Conservation (phyloP, 2,113 vertebrate species). For the Ictalurus furcatus region DNA sequence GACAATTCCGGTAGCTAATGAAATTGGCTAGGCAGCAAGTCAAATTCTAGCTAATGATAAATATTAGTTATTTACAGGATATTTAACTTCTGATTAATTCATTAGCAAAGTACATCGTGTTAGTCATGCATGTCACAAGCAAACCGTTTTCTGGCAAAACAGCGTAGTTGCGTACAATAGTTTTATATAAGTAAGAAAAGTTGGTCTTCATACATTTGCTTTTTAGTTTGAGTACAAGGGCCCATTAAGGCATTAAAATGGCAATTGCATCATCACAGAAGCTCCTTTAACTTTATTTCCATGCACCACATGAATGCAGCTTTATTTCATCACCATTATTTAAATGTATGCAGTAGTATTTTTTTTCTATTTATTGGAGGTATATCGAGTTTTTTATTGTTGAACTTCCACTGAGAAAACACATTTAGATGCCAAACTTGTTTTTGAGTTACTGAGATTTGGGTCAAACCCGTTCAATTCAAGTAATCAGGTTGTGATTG, state of each 20-base stretch:
- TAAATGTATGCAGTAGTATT: neutral
- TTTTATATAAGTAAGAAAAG: neutral
- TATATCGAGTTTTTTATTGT: neutral
- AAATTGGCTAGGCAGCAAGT: neutral
- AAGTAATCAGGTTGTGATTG: neutral
- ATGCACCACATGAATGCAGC: neutral
- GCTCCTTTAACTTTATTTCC: neutral
- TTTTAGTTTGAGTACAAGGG: neutral
- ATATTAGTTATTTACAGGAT: neutral
- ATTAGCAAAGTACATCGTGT: neutral
- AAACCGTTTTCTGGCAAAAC: neutral
- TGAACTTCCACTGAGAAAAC: neutral
- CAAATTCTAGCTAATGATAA: neutral
- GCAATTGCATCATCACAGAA: neutral
- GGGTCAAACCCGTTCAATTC: neutral
- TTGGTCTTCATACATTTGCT: neutral
- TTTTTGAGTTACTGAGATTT: neutral
- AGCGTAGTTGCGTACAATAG: neutral
- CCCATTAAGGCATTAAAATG: neutral
- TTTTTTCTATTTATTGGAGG: neutral
- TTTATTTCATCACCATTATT: neutral
- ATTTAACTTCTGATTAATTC: slow-evolving; percentile 1
- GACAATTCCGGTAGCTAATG: neutral
- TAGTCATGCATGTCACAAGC: neutral
- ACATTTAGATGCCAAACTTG: neutral